A percentile compares a stretch with the other conserved stretches of the same genome.
Evolutionary conservation across 2,113 vertebrate genomes (phyloP).

Genomic region (Silurus asotus): DNA sequence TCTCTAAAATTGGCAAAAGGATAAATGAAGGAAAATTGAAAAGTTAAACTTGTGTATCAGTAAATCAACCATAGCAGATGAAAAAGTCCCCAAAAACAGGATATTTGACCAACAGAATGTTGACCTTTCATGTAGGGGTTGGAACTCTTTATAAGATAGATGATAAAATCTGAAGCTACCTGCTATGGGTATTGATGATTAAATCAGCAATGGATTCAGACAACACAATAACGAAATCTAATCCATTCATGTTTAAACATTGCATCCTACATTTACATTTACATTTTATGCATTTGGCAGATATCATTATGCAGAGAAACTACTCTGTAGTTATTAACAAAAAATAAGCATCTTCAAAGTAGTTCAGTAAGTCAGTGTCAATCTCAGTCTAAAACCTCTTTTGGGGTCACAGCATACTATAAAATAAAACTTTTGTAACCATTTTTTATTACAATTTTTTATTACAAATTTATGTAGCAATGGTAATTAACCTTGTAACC

Average conservation of each 20-base stretch:
- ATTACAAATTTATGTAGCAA: too few relatives aligned
- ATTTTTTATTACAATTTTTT: too few relatives aligned
- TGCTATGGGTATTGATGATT: background rate
- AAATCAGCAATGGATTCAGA: background rate
- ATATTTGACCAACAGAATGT: background rate
- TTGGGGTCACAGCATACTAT: too few relatives aligned
- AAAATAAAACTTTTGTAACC: too few relatives aligned
- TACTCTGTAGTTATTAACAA: too few relatives aligned
- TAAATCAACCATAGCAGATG: background rate
- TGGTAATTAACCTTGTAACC: too few relatives aligned
- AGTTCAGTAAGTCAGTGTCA: too few relatives aligned
- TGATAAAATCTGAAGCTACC: background rate
- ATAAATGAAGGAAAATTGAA: background rate
- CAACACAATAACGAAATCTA: background rate
- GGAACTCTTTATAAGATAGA: background rate
- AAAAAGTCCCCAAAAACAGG: background rate
- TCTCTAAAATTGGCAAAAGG: background rate
- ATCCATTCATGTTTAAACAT: background rate
- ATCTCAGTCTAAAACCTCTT: too few relatives aligned
- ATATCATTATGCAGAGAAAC: too few relatives aligned
- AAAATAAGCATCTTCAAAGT: too few relatives aligned
- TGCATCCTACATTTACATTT: background rate
- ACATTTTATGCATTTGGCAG: too few relatives aligned
- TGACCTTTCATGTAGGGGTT: background rate
- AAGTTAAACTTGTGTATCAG: background rate